Base-by-base conservation (phyloP, 1,140 invertebrate genomes). In the Stenopsyche tienmushanensis region DNA sequence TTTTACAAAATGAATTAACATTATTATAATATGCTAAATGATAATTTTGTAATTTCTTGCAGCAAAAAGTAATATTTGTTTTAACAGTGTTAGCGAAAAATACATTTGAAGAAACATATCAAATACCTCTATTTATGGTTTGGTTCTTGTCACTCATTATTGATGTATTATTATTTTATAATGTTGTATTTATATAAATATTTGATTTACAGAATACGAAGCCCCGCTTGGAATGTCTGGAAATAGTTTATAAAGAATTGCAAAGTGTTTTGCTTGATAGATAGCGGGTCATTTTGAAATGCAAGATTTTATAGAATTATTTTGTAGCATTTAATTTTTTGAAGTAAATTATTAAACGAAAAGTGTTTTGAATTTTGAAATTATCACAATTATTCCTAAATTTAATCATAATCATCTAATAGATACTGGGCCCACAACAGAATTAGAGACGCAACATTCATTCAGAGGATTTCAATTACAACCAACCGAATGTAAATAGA, bases 1-100 rank as follows among this genome's bases (percentile, higher is more conserved):
- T 62, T 13, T 58, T 66, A 55, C 15, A 34, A 52, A 25, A 34
- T 62, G 29, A 60, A 17, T 9, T 18, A 47, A 39, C 45, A 29
- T 45, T 25, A 15, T 3, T 47, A 8, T 13, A 21, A 3, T 23
- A 21, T 21, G 7, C 7, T 24, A 18, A 53, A 53, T 24, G 7
- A 2, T 20, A 20, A 20, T 21, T 53, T 13, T 39, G 17, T 59
- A n/a, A 62, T 58, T 44, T 50, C 13, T 70, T 66, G 24, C 29
- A 70, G 68, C 64, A 70, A 39, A 70, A 65, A 20, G 49, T 70
- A 24, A 53, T 59, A 10, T 66, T 64, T 17, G 47, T 70, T 21
- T 41, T 70, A 21, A 70, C 68, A 9, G 50, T 70, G 23, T 55
- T 69, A 18, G 24, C 59, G 1, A 53, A 66, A 39, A 49, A 66